Percentiles rank a stretch among this genome's conserved stretches.
Evolutionary conservation across 2,113 vertebrate species (phyloP).

Genomic region (Corydoras maculifer): DNA sequence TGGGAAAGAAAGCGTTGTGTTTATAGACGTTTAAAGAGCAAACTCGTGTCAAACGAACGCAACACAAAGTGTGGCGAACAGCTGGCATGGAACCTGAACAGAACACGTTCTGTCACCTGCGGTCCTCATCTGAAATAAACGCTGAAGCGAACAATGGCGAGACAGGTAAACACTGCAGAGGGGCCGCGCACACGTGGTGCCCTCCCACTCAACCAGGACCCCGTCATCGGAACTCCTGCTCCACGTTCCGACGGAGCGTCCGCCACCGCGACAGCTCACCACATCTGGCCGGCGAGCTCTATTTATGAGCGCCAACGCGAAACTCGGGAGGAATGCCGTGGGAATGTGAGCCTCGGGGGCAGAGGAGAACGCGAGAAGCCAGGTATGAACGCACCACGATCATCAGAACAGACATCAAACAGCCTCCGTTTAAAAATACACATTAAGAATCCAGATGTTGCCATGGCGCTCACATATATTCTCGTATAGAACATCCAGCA

Average conservation of each 20-base stretch:
- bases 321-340: neutral
- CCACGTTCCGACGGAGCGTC: no score
- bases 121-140: neutral
- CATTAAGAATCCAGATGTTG: no score
- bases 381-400: neutral
- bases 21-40: no score
- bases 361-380: no score
- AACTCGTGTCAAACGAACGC: no score
- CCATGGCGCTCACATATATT: no score
- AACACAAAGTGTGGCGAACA: neutral
- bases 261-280: neutral
- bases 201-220: no score
- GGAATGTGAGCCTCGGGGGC: constrained; percentile 10
- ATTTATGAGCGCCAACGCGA: neutral
- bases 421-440: neutral
- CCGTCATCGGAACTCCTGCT: no score
- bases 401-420: neutral
- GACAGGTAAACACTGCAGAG: constrained; percentile 2
- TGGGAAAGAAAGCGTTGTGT: no score
- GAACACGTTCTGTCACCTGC: neutral
- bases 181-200: constrained; percentile 17
- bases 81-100: constrained; percentile 10
- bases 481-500: no score
- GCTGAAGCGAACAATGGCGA: constrained; percentile 5
- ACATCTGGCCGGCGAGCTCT: neutral